phyloP scores from a whole-genome alignment of 1,140 invertebrate genomes.

The Trypoxylus dichotomus region DNA sequence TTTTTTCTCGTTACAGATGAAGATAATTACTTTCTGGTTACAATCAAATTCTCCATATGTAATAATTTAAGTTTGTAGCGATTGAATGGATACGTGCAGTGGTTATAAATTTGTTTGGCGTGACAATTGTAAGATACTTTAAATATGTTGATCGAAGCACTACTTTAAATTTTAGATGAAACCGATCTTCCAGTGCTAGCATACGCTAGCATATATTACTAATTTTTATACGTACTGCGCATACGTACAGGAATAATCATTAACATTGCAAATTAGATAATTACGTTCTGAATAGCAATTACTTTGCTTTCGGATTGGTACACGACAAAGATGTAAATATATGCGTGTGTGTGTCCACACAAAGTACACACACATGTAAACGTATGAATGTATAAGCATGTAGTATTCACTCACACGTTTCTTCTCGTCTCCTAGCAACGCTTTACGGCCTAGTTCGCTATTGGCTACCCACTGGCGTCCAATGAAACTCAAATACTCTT shows the following conservation, averaged over 20 bases:
- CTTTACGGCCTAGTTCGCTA: conserved; percentile 21
- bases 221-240: neutral
- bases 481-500: conserved; percentile 24
- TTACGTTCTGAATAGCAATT: neutral
- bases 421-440: conserved; percentile 25
- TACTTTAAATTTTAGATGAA: too few relatives aligned
- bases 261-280: conserved; percentile 21
- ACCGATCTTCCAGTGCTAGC: neutral
- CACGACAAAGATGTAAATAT: neutral
- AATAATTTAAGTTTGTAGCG: too few relatives aligned
- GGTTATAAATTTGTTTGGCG: too few relatives aligned
- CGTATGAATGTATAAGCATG: neutral
- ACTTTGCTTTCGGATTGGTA: neutral
- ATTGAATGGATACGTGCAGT: too few relatives aligned
- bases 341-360: neutral
- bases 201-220: neutral
- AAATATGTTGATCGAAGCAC: too few relatives aligned
- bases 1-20: too few relatives aligned
- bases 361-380: neutral
- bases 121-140: too few relatives aligned
- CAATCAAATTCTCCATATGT: too few relatives aligned
- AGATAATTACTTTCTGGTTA: too few relatives aligned
- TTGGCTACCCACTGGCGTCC: conserved; percentile 6
- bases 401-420: conserved; percentile 10
- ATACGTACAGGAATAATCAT: neutral